Conservation (phyloP, 2,797 vertebrate genomes). For the Spatula clypeata region DNA sequence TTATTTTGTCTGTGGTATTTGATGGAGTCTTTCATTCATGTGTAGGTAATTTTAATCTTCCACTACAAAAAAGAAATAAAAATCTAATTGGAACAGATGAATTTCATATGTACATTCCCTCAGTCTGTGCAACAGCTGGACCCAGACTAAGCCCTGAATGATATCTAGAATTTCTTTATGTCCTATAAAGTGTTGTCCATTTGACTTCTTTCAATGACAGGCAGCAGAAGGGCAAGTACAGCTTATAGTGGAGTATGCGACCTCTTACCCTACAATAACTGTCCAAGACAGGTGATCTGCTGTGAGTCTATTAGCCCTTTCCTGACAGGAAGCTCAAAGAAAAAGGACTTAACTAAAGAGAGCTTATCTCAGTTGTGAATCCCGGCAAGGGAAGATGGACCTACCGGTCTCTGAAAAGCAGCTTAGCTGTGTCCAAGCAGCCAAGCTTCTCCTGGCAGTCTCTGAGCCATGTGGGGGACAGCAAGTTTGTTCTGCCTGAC, state of each 20-base stretch:
- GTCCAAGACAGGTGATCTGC: not conserved
- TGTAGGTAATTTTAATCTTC: not conserved
- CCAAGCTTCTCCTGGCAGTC: not conserved
- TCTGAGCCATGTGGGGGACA: not conserved
- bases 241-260: not conserved
- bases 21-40: not conserved
- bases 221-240: not conserved
- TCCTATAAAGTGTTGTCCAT: not conserved
- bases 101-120: not conserved
- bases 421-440: not conserved
- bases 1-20: not conserved
- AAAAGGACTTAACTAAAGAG: not conserved
- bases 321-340: not conserved
- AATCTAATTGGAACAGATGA: not conserved
- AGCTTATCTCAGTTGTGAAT: fast-evolving
- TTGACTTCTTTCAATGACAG: not conserved
- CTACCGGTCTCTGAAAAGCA: not conserved
- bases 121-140: not conserved
- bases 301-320: not conserved
- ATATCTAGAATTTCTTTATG: not conserved
- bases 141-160: not conserved
- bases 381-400: not conserved
- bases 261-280: not conserved
- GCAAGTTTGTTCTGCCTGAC: slow-evolving; percentile 23
- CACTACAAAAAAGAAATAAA: not conserved